phyloP scores from a whole-genome alignment of 2,797 vertebrate genomes.

The Phyllotis vaccarum region DNA sequence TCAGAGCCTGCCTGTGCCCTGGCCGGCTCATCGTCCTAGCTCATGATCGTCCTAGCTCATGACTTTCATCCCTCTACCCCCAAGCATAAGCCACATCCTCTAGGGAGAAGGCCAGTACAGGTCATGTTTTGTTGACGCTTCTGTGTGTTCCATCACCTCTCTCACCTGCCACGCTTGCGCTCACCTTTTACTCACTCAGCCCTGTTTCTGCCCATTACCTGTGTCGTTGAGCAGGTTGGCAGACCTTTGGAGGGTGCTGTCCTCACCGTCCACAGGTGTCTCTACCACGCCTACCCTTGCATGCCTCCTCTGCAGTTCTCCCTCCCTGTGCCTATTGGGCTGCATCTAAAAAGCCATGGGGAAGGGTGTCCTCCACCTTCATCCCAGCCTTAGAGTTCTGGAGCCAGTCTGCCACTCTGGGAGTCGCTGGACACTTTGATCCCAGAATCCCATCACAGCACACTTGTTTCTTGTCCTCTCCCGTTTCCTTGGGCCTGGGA shows the following conservation, averaged over 20 bases:
- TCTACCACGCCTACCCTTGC: neutral
- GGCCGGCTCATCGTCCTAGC: conserved; percentile 79
- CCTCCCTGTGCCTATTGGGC: neutral
- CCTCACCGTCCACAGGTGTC: neutral
- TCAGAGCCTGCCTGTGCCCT: conserved; percentile 80
- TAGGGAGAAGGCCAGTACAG: conserved; percentile 62
- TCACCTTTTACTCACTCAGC: conserved; percentile 60
- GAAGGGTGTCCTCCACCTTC: neutral
- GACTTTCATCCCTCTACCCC: neutral
- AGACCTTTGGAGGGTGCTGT: neutral
- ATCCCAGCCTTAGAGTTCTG: neutral
- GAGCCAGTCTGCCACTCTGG: conserved; percentile 36
- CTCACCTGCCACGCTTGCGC: neutral
- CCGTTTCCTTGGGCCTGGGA: conserved; percentile 40
- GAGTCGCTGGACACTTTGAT: conserved; percentile 24
- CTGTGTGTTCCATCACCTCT: conserved; percentile 9
- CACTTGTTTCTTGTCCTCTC: conserved; percentile 23
- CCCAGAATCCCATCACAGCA: conserved; percentile 45
- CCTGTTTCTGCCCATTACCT: conserved; percentile 5
- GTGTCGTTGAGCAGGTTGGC: neutral
- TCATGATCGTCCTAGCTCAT: conserved; percentile 75
- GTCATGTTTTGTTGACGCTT: conserved; percentile 65
- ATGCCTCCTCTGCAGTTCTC: neutral
- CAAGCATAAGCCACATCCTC: conserved; percentile 53
- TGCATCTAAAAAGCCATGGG: conserved; percentile 57